Evolutionary conservation across 1,140 invertebrate genomes (phyloP).

Genomic region (Drosophila obscura): DNA sequence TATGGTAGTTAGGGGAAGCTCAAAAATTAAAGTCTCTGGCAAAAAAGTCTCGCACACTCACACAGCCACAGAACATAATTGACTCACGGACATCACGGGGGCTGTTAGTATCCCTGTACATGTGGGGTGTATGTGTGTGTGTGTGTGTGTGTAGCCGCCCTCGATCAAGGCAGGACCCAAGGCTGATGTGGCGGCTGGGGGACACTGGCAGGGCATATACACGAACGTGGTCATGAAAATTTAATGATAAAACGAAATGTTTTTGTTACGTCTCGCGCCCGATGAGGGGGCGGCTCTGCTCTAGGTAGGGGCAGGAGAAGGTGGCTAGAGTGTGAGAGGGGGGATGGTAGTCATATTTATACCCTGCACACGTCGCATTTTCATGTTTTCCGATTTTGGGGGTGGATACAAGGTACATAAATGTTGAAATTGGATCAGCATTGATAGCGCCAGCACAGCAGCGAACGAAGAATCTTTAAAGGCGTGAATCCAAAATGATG

Average conservation of each 20-base stretch:
- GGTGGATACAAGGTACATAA: conserved; percentile 71
- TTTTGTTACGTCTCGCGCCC: conserved; percentile 66
- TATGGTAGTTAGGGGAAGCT: conserved; percentile 52
- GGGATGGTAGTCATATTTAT: conserved; percentile 46
- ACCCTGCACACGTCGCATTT: conserved; percentile 69
- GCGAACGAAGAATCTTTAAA: conserved; percentile 6
- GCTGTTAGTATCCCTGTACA: conserved; percentile 15
- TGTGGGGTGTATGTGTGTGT: not conserved
- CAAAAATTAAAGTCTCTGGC: conserved; percentile 75
- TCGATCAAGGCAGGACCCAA: conserved; percentile 41
- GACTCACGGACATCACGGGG: conserved; percentile 64
- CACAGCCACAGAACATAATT: conserved; percentile 60
- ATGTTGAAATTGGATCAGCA: conserved; percentile 75
- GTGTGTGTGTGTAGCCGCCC: conserved; percentile 1
- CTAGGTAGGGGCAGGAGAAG: conserved; percentile 1
- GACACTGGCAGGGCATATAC: conserved; percentile 22
- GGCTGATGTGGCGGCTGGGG: conserved; percentile 38
- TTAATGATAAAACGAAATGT: conserved; percentile 82
- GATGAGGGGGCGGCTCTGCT: conserved; percentile 23
- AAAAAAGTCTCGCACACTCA: conserved; percentile 42
- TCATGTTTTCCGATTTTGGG: conserved; percentile 48
- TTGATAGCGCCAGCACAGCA: conserved; percentile 52
- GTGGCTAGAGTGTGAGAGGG: not conserved
- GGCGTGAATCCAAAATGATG: conserved; percentile 6
- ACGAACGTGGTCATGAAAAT: conserved; percentile 76